Evolutionary conservation across 2,888 invertebrate species (phyloP), one percentile per base, ranked within the genome.

Genomic region (Leptopilina drosophilae): DNA sequence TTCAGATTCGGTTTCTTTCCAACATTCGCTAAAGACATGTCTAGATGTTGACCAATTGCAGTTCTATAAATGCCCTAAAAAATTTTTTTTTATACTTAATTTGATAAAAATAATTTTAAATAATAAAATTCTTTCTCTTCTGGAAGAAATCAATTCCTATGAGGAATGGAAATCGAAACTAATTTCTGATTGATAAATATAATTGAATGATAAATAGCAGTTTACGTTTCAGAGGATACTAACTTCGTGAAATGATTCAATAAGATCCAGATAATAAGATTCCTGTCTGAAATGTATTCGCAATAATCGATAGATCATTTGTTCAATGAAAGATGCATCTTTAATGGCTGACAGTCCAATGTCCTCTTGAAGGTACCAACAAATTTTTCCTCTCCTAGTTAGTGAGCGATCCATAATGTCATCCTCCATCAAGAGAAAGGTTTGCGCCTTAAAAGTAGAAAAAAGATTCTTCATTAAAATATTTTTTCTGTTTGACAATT

Each of bases 361-460:
- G 78, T 94, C 94, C 0, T 96, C 94, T 8, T 95, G 92, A 75
- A 94, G 94, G 92, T 98, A 96, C 99, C 99, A 99, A 92, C 98
- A 98, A 0, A 96, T 95, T 81, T 95, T 94, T 2, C 98, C 98
- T 80, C 99, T 94, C 46, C 99, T 94, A 79, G 95, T 96, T 83
- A 94, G 93, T 0, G 97, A 95, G 20, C 94, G 93, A 90, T 99
- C 99, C 96, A 98, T 97, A 40, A 99, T 95, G 91, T 99, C 99
- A 92, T 98, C 98, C 26, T 95, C 92, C 2, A 99, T 94, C 49
- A 99, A 92, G 86, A 98, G 96, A 89, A 95, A 96, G 11, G 96
- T 96, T 93, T 99, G 98, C 77, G 20, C 1, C 20, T 20, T 20
- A 20, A 20, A 20, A 20, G 20, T 20, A 0, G 20, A 20, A 20